These are phyloP conservation scores for Eupithecia centaureata DNA, from an alignment of 2,888 invertebrate species.

Conservation along the genomic window DNA sequence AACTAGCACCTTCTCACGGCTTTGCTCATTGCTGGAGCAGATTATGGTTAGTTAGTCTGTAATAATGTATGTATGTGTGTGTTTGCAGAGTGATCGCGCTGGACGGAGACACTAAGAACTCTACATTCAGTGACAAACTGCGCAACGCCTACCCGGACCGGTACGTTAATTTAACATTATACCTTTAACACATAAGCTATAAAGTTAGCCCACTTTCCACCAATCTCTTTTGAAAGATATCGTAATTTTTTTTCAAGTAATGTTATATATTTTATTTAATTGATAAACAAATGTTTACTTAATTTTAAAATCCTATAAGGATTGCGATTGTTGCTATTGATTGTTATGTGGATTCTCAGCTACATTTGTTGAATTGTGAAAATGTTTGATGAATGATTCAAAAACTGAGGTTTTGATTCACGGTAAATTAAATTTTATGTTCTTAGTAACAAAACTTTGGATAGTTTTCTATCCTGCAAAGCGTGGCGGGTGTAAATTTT, in stretches of 20 bases:
- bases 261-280: too few species aligned
- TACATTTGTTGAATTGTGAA: too few species aligned
- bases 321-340: neutral
- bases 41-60: neutral
- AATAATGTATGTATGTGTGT: neutral
- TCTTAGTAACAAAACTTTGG: neutral
- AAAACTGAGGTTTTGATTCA: neutral
- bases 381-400: neutral
- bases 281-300: too few species aligned
- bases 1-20: neutral
- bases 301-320: too few species aligned
- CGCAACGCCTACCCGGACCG: conserved; percentile 87
- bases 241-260: too few species aligned
- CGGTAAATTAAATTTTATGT: neutral
- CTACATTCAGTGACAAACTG: conserved; percentile 97
- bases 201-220: too few species aligned
- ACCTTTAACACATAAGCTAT: too few species aligned
- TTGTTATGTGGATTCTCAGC: too few species aligned
- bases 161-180: conserved; percentile 16
- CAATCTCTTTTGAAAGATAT: too few species aligned
- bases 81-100: conserved; percentile 92
- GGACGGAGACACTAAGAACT: conserved; percentile 99
- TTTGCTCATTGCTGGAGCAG: neutral
- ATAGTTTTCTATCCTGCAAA: too few species aligned
- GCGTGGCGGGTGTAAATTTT: too few species aligned